phyloP scores from a whole-genome alignment of 23 tunicate genomes.

The Styela plicata region DNA sequence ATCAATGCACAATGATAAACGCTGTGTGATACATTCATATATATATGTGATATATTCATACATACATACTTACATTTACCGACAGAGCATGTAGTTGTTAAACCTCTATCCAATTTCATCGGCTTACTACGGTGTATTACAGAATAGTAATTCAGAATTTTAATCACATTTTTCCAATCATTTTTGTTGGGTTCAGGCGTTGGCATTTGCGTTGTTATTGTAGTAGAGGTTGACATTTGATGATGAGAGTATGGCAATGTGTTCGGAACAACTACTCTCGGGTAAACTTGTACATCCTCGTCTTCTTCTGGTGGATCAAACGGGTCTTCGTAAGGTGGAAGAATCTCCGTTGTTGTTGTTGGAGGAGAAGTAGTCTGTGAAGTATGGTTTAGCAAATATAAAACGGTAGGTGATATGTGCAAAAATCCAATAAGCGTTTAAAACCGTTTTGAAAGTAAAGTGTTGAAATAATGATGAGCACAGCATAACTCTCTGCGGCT shows the following conservation, averaged over 20 bases:
- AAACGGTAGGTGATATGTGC: too few relatives aligned
- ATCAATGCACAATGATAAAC: too few relatives aligned
- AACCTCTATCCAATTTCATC: neutral
- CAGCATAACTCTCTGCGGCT: too few relatives aligned
- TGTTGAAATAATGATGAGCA: too few relatives aligned
- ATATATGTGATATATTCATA: too few relatives aligned
- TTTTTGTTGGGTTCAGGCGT: neutral
- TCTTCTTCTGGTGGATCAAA: slow-evolving; percentile 14
- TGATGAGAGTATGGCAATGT: neutral
- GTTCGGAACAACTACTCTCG: neutral
- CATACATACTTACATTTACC: neutral
- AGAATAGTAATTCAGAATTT: neutral
- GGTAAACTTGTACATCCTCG: neutral
- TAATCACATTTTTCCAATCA: slow-evolving; percentile 7
- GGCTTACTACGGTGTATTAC: neutral
- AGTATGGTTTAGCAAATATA: neutral
- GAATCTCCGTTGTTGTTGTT: neutral
- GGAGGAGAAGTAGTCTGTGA: neutral
- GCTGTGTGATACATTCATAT: too few relatives aligned
- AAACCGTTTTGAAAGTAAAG: too few relatives aligned
- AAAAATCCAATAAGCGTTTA: too few relatives aligned
- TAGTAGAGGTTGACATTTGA: slow-evolving; percentile 1
- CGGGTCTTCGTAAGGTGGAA: slow-evolving; percentile 11
- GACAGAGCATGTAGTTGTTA: neutral
- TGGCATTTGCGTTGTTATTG: slow-evolving; percentile 17